A percentile compares a stretch with the other conserved stretches of the same genome.
phyloP scores from a whole-genome alignment of 2,888 invertebrate genomes.

The Melanostoma scalare region DNA sequence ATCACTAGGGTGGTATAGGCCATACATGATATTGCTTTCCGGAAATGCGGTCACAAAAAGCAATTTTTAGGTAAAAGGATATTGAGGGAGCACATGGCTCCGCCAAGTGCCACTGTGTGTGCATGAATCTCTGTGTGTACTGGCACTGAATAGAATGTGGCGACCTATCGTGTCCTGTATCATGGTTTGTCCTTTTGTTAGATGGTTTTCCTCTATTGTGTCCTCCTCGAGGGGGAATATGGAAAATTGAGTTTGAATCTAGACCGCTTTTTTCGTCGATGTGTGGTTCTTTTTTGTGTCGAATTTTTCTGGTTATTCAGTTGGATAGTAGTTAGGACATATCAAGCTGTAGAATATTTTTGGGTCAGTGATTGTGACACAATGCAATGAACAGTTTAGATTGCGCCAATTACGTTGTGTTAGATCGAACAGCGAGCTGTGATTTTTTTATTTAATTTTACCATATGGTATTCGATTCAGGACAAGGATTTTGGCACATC shows the following conservation, averaged over 20 bases:
- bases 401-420: conserved; percentile 56
- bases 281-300: background rate
- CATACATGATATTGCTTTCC: conserved; percentile 67
- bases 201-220: conserved; percentile 15
- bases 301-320: conserved; percentile 4
- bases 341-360: conserved; percentile 55
- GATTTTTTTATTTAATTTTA: conserved; percentile 9
- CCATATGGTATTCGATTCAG: conserved; percentile 19
- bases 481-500: conserved; percentile 2
- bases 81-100: conserved; percentile 1
- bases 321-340: conserved; percentile 49
- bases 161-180: conserved; percentile 46
- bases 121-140: background rate
- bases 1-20: conserved; percentile 27
- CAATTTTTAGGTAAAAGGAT: conserved; percentile 10
- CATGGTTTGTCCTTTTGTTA: conserved; percentile 50
- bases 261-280: conserved; percentile 41
- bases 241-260: conserved; percentile 65
- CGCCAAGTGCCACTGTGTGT: conserved; percentile 13
- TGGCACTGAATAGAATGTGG: conserved; percentile 11
- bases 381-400: conserved; percentile 65
- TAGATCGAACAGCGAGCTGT: conserved; percentile 9
- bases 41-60: conserved; percentile 61
- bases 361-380: conserved; percentile 67
- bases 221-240: conserved; percentile 32